These are phyloP conservation scores for Panurus biarmicus DNA, from an alignment of 2,113 vertebrate genomes.

Conservation along the genomic window DNA sequence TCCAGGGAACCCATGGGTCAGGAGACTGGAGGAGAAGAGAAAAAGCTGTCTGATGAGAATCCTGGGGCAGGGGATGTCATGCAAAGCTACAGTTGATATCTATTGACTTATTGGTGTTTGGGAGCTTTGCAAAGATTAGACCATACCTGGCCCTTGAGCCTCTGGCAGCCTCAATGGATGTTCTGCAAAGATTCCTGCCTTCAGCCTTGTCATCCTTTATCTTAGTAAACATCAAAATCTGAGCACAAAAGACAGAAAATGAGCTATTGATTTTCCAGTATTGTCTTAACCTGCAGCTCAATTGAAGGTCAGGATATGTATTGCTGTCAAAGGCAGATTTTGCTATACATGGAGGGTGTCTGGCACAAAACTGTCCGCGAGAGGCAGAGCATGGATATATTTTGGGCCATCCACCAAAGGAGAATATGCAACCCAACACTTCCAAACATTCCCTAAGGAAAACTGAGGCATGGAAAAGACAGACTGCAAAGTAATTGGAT, in stretches of 20 bases:
- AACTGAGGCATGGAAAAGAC: not conserved
- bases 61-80: not conserved
- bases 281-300: constrained; percentile 87
- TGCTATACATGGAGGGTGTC: constrained; percentile 30
- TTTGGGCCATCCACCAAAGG: constrained; percentile 16
- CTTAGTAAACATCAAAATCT: constrained; percentile 87
- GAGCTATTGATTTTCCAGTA: constrained; percentile 89
- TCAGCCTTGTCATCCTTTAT: constrained; percentile 82
- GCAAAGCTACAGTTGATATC: not conserved
- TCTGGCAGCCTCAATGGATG: constrained; percentile 70
- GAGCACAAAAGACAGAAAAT: constrained; percentile 87
- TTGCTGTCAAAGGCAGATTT: constrained; percentile 74
- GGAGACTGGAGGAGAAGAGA: not conserved
- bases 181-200: constrained; percentile 61
- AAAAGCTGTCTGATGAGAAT: not conserved
- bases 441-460: not conserved
- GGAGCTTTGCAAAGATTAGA: constrained; percentile 61
- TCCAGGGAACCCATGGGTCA: not conserved
- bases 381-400: constrained; percentile 44
- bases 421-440: not conserved
- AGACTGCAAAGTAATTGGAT: not conserved
- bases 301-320: constrained; percentile 89
- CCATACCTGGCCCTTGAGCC: constrained; percentile 36
- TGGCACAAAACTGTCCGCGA: constrained; percentile 49
- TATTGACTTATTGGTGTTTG: constrained; percentile 36